These are phyloP conservation scores for Lichenostomus cassidix DNA, from an alignment of 2,113 vertebrate genomes.

Conservation along the genomic window DNA sequence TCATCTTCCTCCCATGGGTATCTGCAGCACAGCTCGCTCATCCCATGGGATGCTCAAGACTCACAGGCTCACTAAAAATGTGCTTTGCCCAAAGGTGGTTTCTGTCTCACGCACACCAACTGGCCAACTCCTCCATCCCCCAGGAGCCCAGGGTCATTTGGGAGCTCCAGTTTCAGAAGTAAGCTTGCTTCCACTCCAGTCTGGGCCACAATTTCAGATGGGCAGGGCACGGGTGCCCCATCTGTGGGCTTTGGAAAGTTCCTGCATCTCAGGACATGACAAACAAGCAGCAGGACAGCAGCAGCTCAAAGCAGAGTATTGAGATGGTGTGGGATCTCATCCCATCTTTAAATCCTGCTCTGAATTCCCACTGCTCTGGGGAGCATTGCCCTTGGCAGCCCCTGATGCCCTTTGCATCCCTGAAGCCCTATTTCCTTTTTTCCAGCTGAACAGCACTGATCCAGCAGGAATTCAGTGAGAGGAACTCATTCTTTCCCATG, in stretches of 20 bases:
- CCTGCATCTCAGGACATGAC: not conserved
- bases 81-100: not conserved
- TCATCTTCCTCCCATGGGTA: fast-evolving
- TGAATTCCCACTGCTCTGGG: fast-evolving
- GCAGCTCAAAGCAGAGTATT: not conserved
- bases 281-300: no score
- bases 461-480: not conserved
- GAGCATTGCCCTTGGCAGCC: fast-evolving
- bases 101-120: not conserved
- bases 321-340: fast-evolving
- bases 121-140: fast-evolving
- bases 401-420: fast-evolving
- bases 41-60: not conserved
- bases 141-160: not conserved
- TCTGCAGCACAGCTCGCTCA: fast-evolving
- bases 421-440: not conserved
- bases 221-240: not conserved
- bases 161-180: not conserved
- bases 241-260: not conserved
- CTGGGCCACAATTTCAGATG: not conserved
- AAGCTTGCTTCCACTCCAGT: not conserved
- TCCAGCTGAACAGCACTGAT: not conserved
- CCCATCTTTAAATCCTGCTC: not conserved
- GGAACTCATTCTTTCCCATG: no score
- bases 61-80: fast-evolving